Evolutionary conservation across 2,113 vertebrate genomes (phyloP).

Genomic region (Tetrax tetrax): DNA sequence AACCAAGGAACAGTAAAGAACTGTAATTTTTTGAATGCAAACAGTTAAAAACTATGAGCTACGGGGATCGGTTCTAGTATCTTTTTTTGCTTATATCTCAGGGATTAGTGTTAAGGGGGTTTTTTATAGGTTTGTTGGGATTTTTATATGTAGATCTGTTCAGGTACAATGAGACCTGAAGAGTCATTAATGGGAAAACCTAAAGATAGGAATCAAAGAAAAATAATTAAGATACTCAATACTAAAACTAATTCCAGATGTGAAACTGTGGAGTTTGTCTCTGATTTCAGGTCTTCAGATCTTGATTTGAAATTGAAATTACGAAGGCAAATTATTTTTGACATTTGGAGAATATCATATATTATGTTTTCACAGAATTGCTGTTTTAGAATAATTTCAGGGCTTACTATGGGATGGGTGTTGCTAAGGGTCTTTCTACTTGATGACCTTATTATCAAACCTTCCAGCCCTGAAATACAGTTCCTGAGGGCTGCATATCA

Average conservation of each 20-base stretch:
- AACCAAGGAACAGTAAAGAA: background rate
- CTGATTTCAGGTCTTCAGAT: background rate
- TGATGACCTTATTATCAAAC: conserved; percentile 18
- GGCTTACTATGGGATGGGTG: background rate
- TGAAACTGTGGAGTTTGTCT: background rate
- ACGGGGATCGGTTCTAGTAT: background rate
- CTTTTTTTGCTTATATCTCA: background rate
- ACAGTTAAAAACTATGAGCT: background rate
- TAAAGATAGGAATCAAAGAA: background rate
- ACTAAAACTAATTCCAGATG: background rate
- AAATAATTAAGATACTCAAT: background rate
- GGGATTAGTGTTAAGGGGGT: background rate
- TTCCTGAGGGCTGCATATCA: background rate
- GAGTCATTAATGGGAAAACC: background rate
- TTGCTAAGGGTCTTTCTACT: conserved; percentile 22
- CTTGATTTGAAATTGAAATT: conserved; percentile 6
- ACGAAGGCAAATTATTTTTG: background rate
- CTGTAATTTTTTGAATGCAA: background rate
- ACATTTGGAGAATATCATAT: background rate
- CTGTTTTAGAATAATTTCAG: background rate
- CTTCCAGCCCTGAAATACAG: conserved; percentile 33
- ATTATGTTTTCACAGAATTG: conserved; percentile 5
- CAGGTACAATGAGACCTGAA: background rate
- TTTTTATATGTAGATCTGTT: background rate
- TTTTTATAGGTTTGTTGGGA: background rate